Evolutionary conservation across 2,888 invertebrate species (phyloP), one percentile per base, ranked within the genome.

Genomic region (Campoletis raptor): DNA sequence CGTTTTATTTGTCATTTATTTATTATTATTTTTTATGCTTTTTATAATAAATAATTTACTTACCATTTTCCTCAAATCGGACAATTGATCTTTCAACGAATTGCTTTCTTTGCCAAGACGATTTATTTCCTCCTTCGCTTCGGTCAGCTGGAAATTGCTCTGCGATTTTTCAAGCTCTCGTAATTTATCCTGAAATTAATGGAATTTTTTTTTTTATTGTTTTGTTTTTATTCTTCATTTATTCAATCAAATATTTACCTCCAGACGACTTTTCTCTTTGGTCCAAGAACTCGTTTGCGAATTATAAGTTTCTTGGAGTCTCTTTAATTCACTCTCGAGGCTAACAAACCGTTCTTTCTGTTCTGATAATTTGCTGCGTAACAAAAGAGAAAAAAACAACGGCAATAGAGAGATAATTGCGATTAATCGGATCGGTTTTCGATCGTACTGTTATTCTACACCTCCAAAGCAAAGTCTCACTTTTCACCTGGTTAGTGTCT

Each of bases 71-170:
- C 96, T 95, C 91, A 97, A 94, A 87, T 97, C 97, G 84, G 97
- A 96, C 87, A 97, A 95, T 92, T 97, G 96, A 90, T 98, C 97
- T 87, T 96, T 95, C 88, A 96, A 95, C 89, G 96, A 95, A 86
- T 96, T 96, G 88, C 96, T 96, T 92, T 97, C 97, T 73, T 96
- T 96, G 70, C 96, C 96, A 70, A 97, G 94, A 82, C 96, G 95
- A 66, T 96, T 97, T 42, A 97, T 95, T 89, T 98, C 97, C 7
- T 96, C 96, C 89, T 96, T 97, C 89, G 97, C 96, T 90, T 98
- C 97, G 57, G 97, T 97, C 72, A 98, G 94, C 73, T 96, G 95
- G 57, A 96, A 96, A 91, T 96, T 96, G 12, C 90, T 91, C 24
- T 91, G 90, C 52, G 88, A 90, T 89, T 86, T 92, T 64, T 92